phyloP scores from a whole-genome alignment of 2,797 vertebrate species.

The Antennarius maculatus region DNA sequence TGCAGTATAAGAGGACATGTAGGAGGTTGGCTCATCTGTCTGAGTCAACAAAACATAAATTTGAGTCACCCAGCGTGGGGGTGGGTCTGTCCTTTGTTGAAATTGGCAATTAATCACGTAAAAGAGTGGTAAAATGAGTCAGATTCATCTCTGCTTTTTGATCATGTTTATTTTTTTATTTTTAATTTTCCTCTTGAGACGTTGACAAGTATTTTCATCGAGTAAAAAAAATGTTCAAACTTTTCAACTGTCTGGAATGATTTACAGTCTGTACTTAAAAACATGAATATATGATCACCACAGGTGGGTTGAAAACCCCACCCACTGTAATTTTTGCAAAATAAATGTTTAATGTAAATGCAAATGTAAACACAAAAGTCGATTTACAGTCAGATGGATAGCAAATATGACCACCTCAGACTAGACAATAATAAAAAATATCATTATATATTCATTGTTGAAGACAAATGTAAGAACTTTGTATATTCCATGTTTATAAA shows the following conservation, averaged over 20 bases:
- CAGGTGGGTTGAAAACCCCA: neutral
- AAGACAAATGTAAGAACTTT: neutral
- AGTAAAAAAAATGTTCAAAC: neutral
- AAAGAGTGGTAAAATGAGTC: neutral
- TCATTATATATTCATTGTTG: neutral
- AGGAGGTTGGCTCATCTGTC: neutral
- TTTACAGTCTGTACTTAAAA: neutral
- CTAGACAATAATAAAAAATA: neutral
- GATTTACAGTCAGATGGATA: conserved; percentile 1
- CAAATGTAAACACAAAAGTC: conserved; percentile 1
- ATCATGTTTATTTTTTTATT: neutral
- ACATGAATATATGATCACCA: neutral
- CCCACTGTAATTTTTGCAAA: neutral
- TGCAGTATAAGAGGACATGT: neutral
- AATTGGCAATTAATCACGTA: conserved; percentile 1
- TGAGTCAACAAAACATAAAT: conserved; percentile 12
- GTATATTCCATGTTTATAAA: neutral
- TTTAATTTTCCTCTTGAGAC: neutral
- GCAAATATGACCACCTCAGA: neutral
- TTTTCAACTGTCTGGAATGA: neutral
- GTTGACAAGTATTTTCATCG: neutral
- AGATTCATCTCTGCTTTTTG: neutral
- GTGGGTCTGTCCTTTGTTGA: neutral
- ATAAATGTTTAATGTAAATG: neutral
- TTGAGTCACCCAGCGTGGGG: conserved; percentile 18